These are phyloP conservation scores for Bufotes viridis DNA, from an alignment of 2,797 vertebrate genomes.

Conservation along the genomic window DNA sequence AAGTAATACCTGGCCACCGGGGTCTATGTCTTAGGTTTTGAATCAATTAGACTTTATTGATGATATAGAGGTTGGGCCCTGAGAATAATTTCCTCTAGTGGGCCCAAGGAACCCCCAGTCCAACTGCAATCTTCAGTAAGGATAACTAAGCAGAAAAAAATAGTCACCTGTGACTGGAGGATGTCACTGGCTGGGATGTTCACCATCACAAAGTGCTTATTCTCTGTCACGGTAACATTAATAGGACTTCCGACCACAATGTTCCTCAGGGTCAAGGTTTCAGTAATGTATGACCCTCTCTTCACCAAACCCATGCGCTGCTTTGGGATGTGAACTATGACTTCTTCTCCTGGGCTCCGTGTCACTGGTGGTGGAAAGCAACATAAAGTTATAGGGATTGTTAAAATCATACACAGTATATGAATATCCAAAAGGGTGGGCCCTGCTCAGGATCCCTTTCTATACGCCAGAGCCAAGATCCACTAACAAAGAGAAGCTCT, in stretches of 20 bases:
- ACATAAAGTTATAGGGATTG: background rate
- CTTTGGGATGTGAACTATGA: slow-evolving; percentile 74
- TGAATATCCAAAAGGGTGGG: background rate
- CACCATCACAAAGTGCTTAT: slow-evolving; percentile 68
- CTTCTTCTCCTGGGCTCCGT: slow-evolving; percentile 63
- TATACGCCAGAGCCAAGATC: no score
- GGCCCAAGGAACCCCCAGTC: no score
- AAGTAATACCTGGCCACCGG: no score
- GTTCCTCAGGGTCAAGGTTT: slow-evolving; percentile 68
- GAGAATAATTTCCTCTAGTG: no score
- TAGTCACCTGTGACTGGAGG: slow-evolving; percentile 70
- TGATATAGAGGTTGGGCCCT: no score
- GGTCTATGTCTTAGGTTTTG: no score
- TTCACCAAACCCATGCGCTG: slow-evolving; percentile 73
- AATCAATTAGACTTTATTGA: no score
- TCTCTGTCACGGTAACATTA: slow-evolving; percentile 70
- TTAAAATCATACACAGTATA: background rate
- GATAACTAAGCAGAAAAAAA: background rate
- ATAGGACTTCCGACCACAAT: slow-evolving; percentile 68
- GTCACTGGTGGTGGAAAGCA: slow-evolving; percentile 64
- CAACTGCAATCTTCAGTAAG: background rate
- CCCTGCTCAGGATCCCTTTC: no score
- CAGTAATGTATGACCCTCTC: slow-evolving; percentile 65
- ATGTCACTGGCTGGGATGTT: slow-evolving; percentile 65
- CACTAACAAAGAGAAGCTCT: no score